Evolutionary conservation across 2,113 vertebrate species (phyloP), one percentile per base, ranked within the genome.

Genomic region (Chelonoidis abingdonii): DNA sequence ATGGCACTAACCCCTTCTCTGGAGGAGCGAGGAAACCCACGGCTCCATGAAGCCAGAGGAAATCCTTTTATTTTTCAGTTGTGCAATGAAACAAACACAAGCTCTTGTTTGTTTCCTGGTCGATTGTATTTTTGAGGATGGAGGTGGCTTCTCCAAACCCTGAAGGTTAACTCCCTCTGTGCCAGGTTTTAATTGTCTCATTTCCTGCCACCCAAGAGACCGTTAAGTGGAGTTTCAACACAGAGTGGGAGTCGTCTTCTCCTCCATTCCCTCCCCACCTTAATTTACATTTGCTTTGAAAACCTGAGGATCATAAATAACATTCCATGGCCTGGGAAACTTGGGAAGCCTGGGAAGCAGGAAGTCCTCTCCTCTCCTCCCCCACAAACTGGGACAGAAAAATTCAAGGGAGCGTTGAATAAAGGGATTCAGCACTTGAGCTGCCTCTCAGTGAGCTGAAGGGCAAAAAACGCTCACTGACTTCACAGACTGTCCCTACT

Each of bases 21-120:
- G 9, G 6, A 85, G 0, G 2, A 93, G 92, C 29, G n/a, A 24
- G 72, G 80, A 94, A 53, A 86, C 85, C 79, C 89, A 5, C 72
- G 92, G 94, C 54, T 78, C 89, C 82, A 56, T 1, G 41, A 79
- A 4, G 79, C 86, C 10, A 19, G 94, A 98, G 98, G 98, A 98
- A 98, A 98, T 98, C 98, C 98, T 98, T 97, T 97, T 96, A 97
- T 98, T 98, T 98, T 98, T 95, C 89, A 93, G 97, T 97, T 98
- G 96, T 96, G 97, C 98, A 96, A 96, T 97, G 97, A 98, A 98
- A 98, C 98, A 98, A 97, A 95, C 94, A 95, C 29, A 82, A 94
- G 97, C 96, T 97, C 98, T 97, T 98, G 98, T 98, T 98, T 98
- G 98, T 97, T 98, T 98, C 98, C 98, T 98, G 98, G 97, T 94